Percentiles rank a stretch among this genome's conserved stretches.
phyloP scores from a whole-genome alignment of 2,888 invertebrate species.

The Cosmia pyralina region DNA sequence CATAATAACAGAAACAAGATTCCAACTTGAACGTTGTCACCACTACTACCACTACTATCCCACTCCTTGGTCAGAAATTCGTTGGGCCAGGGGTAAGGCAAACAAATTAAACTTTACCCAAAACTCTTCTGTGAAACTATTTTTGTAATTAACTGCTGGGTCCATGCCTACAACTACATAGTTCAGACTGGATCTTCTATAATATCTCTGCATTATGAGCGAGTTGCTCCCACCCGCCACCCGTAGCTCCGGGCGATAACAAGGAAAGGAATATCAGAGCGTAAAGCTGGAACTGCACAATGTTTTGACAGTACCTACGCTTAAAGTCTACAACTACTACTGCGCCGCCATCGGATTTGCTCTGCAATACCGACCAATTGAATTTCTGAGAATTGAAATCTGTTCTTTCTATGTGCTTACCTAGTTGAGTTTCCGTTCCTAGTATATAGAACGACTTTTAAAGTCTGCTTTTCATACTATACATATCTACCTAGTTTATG shows the following conservation, averaged over 20 bases:
- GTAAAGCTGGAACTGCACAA: constrained; percentile 63
- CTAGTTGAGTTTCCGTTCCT: neutral
- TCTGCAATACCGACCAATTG: constrained; percentile 24
- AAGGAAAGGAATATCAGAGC: constrained; percentile 66
- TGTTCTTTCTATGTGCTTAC: constrained; percentile 12
- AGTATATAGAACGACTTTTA: constrained; percentile 1
- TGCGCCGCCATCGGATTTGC: constrained; percentile 42
- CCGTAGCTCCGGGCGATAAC: constrained; percentile 69
- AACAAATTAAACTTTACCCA: neutral
- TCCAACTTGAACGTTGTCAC: neutral
- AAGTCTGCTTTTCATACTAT: neutral
- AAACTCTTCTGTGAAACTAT: neutral
- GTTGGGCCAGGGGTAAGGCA: neutral
- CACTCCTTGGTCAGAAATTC: neutral
- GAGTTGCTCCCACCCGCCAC: constrained; percentile 40
- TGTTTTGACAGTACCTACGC: constrained; percentile 56
- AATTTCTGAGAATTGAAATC: constrained; percentile 29
- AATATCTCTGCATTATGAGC: neutral
- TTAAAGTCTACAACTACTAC: constrained; percentile 41
- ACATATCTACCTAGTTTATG: neutral
- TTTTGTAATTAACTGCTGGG: neutral
- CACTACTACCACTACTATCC: neutral
- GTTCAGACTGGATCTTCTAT: constrained; percentile 26
- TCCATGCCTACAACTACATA: neutral
- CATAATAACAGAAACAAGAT: neutral